Percentiles rank a stretch among this genome's conserved stretches.
Evolutionary conservation across 1,140 invertebrate species (phyloP).

Genomic region (Ostrea denselamellosa): DNA sequence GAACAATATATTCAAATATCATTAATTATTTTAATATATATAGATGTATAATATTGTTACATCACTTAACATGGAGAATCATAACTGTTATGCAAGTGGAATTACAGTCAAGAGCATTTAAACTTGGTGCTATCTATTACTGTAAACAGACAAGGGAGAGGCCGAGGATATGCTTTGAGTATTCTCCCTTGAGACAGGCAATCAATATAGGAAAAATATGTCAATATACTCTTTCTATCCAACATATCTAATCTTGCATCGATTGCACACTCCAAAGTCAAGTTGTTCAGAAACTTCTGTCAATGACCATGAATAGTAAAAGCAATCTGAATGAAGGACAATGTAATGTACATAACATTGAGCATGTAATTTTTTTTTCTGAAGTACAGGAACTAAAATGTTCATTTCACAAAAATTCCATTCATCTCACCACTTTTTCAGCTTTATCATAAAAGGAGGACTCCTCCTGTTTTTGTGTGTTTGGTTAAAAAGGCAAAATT

Average conservation of each 20-base stretch:
- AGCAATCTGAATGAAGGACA: no score
- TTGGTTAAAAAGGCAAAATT: neutral
- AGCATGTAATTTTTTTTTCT: neutral
- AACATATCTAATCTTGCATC: neutral
- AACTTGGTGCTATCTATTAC: neutral
- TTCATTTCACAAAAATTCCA: slow-evolving; percentile 4
- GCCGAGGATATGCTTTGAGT: neutral
- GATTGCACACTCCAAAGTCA: neutral
- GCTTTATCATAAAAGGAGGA: neutral
- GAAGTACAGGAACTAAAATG: neutral
- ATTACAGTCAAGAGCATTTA: slow-evolving; percentile 11
- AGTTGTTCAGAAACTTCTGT: neutral
- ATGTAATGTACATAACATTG: no score
- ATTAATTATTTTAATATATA: slow-evolving; percentile 4
- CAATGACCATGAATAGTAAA: no score
- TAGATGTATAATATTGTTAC: slow-evolving; percentile 18
- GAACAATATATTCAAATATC: neutral
- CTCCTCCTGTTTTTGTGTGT: neutral
- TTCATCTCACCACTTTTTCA: slow-evolving; percentile 5
- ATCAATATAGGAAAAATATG: neutral
- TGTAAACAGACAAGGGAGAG: slow-evolving; percentile 1
- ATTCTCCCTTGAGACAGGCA: neutral
- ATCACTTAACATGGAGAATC: slow-evolving; percentile 1
- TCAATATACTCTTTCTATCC: neutral
- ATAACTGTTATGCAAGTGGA: neutral